Evolutionary conservation across 2,113 vertebrate genomes (phyloP).

Genomic region (Zapus hudsonius): DNA sequence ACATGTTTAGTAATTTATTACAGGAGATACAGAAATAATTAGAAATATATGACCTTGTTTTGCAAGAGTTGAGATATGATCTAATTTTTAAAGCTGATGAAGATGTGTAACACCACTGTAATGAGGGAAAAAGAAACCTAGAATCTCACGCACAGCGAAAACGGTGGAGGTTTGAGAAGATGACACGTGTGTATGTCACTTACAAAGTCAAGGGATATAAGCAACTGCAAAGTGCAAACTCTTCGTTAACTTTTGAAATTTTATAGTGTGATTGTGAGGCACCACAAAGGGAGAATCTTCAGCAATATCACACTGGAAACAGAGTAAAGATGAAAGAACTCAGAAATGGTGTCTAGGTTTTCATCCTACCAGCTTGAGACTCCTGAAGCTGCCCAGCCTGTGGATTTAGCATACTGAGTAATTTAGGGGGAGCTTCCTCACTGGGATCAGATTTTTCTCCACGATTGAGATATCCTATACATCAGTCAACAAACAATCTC

Average conservation of each 20-base stretch:
- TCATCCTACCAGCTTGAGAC: background rate
- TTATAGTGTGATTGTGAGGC: background rate
- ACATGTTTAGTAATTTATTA: slow-evolving; percentile 15
- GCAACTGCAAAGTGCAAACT: background rate
- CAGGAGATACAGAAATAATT: background rate
- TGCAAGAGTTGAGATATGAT: background rate
- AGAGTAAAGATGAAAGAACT: background rate
- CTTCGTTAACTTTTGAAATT: background rate
- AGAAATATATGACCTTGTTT: background rate
- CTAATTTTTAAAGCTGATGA: background rate
- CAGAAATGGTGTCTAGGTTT: background rate
- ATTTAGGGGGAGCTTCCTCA: background rate
- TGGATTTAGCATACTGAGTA: background rate
- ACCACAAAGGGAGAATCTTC: background rate
- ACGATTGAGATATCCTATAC: background rate
- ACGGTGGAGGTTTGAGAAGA: background rate
- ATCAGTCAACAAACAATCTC: background rate
- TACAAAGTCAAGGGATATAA: background rate
- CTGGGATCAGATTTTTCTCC: background rate
- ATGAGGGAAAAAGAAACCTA: background rate
- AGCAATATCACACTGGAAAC: background rate
- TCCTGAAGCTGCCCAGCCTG: background rate
- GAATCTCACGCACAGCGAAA: background rate
- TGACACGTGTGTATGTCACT: background rate
- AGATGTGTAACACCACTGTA: slow-evolving; percentile 12